Evolutionary conservation across 1,140 invertebrate genomes (phyloP).

Genomic region (Drosophila sturtevanti): DNA sequence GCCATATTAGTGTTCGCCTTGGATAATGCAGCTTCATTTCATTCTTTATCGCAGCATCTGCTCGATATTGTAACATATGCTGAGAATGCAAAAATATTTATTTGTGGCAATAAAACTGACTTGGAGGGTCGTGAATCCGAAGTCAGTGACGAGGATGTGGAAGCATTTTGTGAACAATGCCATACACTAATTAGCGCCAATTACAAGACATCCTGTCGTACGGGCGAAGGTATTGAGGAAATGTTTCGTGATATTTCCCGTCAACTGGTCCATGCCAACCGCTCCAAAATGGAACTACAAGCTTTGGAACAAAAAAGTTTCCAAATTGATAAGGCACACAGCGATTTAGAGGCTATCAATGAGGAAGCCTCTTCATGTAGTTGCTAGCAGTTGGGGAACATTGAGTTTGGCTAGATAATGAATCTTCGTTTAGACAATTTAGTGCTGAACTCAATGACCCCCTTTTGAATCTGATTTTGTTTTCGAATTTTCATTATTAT

Average conservation of each 20-base stretch:
- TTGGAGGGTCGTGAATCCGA: constrained; percentile 87
- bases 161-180: constrained; percentile 96
- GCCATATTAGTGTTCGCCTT: constrained; percentile 95
- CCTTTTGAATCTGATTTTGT: constrained; percentile 23
- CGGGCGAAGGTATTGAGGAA: constrained; percentile 92
- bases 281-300: constrained; percentile 92
- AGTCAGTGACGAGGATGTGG: constrained; percentile 94
- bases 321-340: constrained; percentile 87
- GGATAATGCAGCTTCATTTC: constrained; percentile 95
- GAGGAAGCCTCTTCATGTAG: constrained; percentile 85
- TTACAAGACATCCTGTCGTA: constrained; percentile 96
- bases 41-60: constrained; percentile 94
- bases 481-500: constrained; percentile 35
- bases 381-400: constrained; percentile 84
- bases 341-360: constrained; percentile 82
- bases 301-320: constrained; percentile 90
- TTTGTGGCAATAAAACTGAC: constrained; percentile 95
- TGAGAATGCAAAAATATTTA: constrained; percentile 96
- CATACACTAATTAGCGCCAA: constrained; percentile 94
- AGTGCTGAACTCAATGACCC: constrained; percentile 58
- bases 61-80: constrained; percentile 95
- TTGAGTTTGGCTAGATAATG: constrained; percentile 74
- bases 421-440: not conserved
- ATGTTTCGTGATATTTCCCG: constrained; percentile 95
- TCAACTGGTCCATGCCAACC: constrained; percentile 89